Base-by-base conservation (phyloP, 2,888 invertebrate species). In the Noctua janthina region DNA sequence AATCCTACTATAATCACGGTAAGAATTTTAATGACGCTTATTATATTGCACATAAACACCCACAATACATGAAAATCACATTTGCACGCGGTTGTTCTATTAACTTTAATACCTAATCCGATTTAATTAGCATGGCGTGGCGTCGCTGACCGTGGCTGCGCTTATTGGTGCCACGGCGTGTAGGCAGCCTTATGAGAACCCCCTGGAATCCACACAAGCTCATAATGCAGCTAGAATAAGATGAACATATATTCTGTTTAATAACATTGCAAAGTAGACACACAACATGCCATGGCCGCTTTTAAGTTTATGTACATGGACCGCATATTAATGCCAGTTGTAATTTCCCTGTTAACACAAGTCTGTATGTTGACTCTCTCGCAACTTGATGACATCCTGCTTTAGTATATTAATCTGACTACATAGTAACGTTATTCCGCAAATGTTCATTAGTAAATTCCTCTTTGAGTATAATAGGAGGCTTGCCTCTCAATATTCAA, bases 171-270 rank as follows among this genome's bases (percentile, higher is more conserved):
- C 78, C 74, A 54, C 77, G 74, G 84, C 82, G 81, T 84, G 85
- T 66, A 83, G 77, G 86, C 87, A 81, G 77, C 84, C 86, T 85
- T 88, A 88, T 85, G 88, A 91, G 86, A 83, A 81, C 81, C 76
- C 76, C 83, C 74, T 77, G 86, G 89, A 87, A 88, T 89, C 82
- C 78, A 84, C 83, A 76, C 77, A 76, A 87, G 82, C 79, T 81
- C 85, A 85, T 87, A 89, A 85, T 85, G 83, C 82, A 88, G 78
- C 79, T 76, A 78, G 85, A 82, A 79, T 85, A 87, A 83, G 78
- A 80, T 74, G 76, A 74, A 83, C 81, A 76, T 81, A 79, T 85
- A 87, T 88, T 79, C 68, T 29, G 70, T 75, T 83, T 87, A 88
- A 88, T 87, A 81, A 88, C 73, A 85, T 78, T 82, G 78, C 78